phyloP scores from a whole-genome alignment of 1,140 invertebrate species.

The Drosophila suzukii region DNA sequence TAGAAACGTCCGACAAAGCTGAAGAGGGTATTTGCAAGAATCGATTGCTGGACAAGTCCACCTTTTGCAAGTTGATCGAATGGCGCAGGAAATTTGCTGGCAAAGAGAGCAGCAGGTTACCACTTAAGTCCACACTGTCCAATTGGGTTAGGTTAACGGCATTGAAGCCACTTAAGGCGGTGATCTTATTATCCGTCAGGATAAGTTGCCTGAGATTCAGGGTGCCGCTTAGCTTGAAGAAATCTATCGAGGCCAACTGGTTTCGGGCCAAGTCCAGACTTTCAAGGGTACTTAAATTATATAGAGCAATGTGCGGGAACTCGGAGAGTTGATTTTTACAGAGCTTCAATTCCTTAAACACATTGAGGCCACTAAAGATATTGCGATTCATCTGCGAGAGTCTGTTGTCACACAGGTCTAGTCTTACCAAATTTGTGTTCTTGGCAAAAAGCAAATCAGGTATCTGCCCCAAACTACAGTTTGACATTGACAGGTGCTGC shows the following conservation, averaged over 20 bases:
- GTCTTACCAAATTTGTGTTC: slow-evolving; percentile 89
- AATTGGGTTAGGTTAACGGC: slow-evolving; percentile 90
- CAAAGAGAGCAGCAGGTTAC: slow-evolving; percentile 90
- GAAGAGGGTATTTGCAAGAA: slow-evolving; percentile 93
- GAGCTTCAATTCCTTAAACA: slow-evolving; percentile 90
- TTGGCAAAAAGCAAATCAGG: slow-evolving; percentile 89
- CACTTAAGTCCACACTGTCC: slow-evolving; percentile 90
- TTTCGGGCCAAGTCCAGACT: slow-evolving; percentile 90
- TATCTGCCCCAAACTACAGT: slow-evolving; percentile 88
- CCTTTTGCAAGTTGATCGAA: slow-evolving; percentile 88
- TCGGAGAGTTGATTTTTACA: slow-evolving; percentile 89
- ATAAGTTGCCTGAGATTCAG: slow-evolving; percentile 89
- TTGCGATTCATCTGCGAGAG: slow-evolving; percentile 88
- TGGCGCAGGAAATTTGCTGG: slow-evolving; percentile 92
- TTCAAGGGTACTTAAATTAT: slow-evolving; percentile 90
- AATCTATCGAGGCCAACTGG: slow-evolving; percentile 89
- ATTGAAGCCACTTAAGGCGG: slow-evolving; percentile 91
- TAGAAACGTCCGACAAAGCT: slow-evolving; percentile 90
- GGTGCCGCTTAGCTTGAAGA: slow-evolving; percentile 90
- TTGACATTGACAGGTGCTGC: slow-evolving; percentile 89
- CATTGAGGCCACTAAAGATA: slow-evolving; percentile 89
- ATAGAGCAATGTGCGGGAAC: slow-evolving; percentile 91
- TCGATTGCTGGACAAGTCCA: slow-evolving; percentile 92
- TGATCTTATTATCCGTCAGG: slow-evolving; percentile 90
- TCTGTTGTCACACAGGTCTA: slow-evolving; percentile 90